These are phyloP conservation scores for Liolophura sinensis DNA, from an alignment of 1,140 invertebrate genomes.

Conservation along the genomic window DNA sequence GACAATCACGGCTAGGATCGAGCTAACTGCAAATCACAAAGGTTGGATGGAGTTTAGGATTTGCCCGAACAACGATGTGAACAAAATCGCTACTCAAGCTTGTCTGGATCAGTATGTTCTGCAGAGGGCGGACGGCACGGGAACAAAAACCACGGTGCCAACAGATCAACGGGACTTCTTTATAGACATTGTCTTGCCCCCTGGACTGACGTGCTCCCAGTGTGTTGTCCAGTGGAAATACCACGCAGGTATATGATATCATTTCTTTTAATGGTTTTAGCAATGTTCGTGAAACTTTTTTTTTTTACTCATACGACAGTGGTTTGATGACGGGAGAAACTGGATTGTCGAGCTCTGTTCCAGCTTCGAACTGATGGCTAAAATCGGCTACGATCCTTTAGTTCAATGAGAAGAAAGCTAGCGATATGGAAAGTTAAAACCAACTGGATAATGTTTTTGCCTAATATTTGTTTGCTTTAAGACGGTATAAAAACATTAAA, in stretches of 20 bases:
- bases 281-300: too few species aligned
- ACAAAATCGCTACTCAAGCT: constrained; percentile 19
- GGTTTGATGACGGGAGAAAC: too few species aligned
- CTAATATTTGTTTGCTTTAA: too few species aligned
- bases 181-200: constrained; percentile 64
- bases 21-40: constrained; percentile 42
- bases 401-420: too few species aligned
- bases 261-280: too few species aligned
- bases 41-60: constrained; percentile 87
- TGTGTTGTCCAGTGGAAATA: constrained; percentile 90
- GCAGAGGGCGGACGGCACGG: constrained; percentile 5
- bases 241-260: constrained; percentile 69
- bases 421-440: too few species aligned
- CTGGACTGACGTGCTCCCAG: constrained; percentile 80
- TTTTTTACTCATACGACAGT: too few species aligned
- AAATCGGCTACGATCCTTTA: too few species aligned
- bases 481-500: too few species aligned
- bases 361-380: too few species aligned
- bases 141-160: not conserved
- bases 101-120: constrained; percentile 31
- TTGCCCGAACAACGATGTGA: constrained; percentile 68
- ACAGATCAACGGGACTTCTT: not conserved
- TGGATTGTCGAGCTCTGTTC: too few species aligned
- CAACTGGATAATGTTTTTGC: too few species aligned
- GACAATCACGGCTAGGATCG: constrained; percentile 26